Base-by-base conservation (phyloP, 2,888 invertebrate species). In the Atherix ibis region DNA sequence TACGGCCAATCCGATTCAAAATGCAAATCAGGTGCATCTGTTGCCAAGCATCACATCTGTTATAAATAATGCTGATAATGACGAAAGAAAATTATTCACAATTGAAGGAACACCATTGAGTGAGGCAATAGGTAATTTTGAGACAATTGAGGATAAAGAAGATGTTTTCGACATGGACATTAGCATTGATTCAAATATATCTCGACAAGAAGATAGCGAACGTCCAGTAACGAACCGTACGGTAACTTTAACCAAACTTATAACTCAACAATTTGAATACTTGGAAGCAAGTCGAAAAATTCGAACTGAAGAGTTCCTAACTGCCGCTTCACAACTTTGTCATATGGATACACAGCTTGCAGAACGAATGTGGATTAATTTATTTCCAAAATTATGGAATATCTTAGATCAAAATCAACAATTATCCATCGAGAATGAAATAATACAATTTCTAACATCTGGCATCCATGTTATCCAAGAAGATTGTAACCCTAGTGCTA, bases 401-500 rank as follows among this genome's bases (percentile, higher is more conserved):
- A 75, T 88, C 35, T 68, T 95, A 6, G 80, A 79, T 34, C 88
- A 91, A 32, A 73, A 80, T 38, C 91, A 94, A 52, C 77, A 88
- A 34, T 63, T 80, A 69, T 73, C 75, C n/a, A 63, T 94, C 32
- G 74, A 77, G 43, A 74, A 75, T 35, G 92, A 94, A 57, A 71
- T 92, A 32, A 73, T 87, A 6, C 85, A 92, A 1, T 95, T 95
- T 57, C 70, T 95, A 41, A 83, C 85, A 46, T 92, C 91, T 13
- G 91, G 89, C 1, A 79, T 82, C n/a, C 94, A 95, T 61, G 82
- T 87, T 1, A 70, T 81, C 4, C 94, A 95, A 53, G 85, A 89
- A 45, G 91, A 95, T 52, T 81, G 82, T 46, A 84, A 87, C 42
- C 91, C 92, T 5, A 89, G 89, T 54, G 84, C 92, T 0, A 70